A percentile compares a stretch with the other conserved stretches of the same genome.
Conservation (phyloP, 2,888 invertebrate genomes). For the Eutolmus rufibarbis region DNA sequence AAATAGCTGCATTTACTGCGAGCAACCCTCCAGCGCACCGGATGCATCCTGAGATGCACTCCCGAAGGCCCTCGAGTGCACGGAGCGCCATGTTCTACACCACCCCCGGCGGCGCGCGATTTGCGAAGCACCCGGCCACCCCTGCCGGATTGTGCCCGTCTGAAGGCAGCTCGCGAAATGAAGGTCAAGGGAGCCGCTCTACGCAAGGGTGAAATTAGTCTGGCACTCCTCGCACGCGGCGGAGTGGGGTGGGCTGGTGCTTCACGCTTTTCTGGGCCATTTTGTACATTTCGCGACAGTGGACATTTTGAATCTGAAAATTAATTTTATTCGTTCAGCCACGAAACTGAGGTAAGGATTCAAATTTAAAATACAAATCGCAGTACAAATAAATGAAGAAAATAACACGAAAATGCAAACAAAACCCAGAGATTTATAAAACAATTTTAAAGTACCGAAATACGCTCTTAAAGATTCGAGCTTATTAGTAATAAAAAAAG, state of each 20-base stretch:
- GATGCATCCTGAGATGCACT: background rate
- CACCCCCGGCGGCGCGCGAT: background rate
- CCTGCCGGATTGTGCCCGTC: background rate
- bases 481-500: too few relatives aligned
- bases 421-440: too few relatives aligned
- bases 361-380: too few relatives aligned
- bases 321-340: background rate
- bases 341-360: too few relatives aligned
- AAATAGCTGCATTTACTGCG: background rate
- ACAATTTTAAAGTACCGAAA: too few relatives aligned
- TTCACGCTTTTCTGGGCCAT: background rate
- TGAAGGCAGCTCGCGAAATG: background rate
- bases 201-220: background rate
- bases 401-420: too few relatives aligned
- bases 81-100: background rate
- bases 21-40: background rate
- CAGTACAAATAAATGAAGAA: background rate
- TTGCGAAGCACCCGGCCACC: background rate
- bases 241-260: background rate
- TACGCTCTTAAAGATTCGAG: too few relatives aligned
- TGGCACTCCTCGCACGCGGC: background rate
- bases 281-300: background rate
- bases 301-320: background rate
- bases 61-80: background rate
- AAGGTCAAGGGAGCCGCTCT: background rate